Base-by-base conservation (phyloP, 92 coral and sea anemone species). In the Parazoanthus swiftii region DNA sequence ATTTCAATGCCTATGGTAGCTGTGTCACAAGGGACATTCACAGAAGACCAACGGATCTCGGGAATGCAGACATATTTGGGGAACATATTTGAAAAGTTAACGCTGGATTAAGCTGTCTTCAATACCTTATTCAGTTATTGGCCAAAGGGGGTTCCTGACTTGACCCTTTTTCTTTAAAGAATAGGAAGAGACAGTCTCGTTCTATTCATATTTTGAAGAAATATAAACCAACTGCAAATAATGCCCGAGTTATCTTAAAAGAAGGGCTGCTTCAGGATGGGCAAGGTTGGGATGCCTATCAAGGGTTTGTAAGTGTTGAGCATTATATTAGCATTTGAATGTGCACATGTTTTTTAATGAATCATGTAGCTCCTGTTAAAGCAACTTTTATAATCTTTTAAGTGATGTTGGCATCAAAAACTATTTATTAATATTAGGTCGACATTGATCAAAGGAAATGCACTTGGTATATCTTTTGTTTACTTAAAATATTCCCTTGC, bases 21-120 rank as follows among this genome's bases (percentile, higher is more conserved):
- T 73, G 37, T 73, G 42, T 29, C 38, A 73, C 77, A 73, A 43
- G 42, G 16, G 42, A 25, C 73, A 18, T 67, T 18, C n/a, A 21
- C n/a, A 67, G 38, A 73, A 4, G 20, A 73, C 74, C 36, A 21
- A 77, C 81, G 36, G 81, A 39, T 36, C 25, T 54, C 18, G 59
- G 59, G 80, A 39, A 44, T 44, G 29, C 29, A 54, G 33, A 77
- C 74, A 44, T 25, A 51, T 50, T 50, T 50, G 50, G n/a, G n/a
- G 35, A 79, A 16, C 82, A 79, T 46, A 78, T 29, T 44, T 50
- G 67, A 50, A 79, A 79, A n/a, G 67, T 54, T 48, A 36, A 48
- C 16, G 16, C 58, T 44, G 18, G 11, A 20, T 44, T 44, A 46
- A 36, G 9, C 77, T 6, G 21, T 77, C 59, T 0, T 7, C 21